phyloP scores from a whole-genome alignment of 1,140 invertebrate species.

The Hyles euphorbiae region DNA sequence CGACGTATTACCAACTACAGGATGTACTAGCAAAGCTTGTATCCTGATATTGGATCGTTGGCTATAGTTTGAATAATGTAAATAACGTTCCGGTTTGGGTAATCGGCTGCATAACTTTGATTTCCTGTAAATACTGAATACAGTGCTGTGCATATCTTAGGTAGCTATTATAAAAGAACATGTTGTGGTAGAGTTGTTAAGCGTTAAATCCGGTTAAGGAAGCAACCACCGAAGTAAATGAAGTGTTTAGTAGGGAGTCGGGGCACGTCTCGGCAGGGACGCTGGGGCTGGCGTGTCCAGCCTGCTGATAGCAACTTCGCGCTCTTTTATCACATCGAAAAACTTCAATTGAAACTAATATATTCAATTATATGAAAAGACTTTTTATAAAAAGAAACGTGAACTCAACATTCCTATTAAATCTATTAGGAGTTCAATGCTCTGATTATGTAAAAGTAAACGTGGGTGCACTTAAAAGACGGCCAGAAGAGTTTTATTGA shows the following conservation, averaged over 20 bases:
- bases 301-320: neutral
- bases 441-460: neutral
- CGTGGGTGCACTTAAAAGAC: neutral
- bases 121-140: too few species aligned
- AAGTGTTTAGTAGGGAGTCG: conserved; percentile 1
- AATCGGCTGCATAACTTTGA: too few species aligned
- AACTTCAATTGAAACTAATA: neutral
- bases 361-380: neutral
- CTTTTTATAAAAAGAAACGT: neutral
- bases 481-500: too few species aligned
- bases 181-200: too few species aligned
- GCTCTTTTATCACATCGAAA: neutral
- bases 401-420: neutral
- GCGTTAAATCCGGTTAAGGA: too few species aligned
- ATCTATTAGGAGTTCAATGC: neutral
- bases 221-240: too few species aligned
- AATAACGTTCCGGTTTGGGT: too few species aligned
- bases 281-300: neutral
- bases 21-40: neutral
- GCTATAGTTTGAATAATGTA: too few species aligned
- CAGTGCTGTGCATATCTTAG: too few species aligned
- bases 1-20: conserved; percentile 5
- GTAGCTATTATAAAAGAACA: too few species aligned
- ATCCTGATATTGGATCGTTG: too few species aligned
- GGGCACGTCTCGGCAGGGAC: conserved; percentile 3